A percentile compares a stretch with the other conserved stretches of the same genome.
phyloP scores from a whole-genome alignment of 2,888 invertebrate species.

The Sinopyrophorus schimmeli region DNA sequence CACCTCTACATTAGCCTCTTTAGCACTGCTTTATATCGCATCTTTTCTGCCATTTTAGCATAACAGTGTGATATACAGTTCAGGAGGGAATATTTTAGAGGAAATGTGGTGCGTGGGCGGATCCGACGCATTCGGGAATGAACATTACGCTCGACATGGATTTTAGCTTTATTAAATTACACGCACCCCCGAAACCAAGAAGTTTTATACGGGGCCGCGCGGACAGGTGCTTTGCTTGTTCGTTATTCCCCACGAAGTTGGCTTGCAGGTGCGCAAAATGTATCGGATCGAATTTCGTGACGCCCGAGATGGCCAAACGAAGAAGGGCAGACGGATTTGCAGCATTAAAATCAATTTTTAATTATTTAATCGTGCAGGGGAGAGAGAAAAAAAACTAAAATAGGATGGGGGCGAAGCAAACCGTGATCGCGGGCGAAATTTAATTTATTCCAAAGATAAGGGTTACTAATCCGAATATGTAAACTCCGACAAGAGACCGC shows the following conservation, averaged over 20 bases:
- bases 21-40: not conserved
- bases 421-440: too few relatives aligned
- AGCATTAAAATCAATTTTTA: too few relatives aligned
- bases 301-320: too few relatives aligned
- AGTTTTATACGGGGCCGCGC: conserved; percentile 12
- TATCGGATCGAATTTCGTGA: conserved; percentile 6
- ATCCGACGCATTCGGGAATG: conserved; percentile 12
- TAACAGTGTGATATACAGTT: conserved; percentile 16
- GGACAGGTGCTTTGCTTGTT: conserved; percentile 9
- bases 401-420: too few relatives aligned
- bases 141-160: conserved; percentile 26
- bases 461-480: too few relatives aligned
- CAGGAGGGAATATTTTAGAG: conserved; percentile 15
- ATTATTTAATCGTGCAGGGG: too few relatives aligned
- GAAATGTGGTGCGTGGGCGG: conserved; percentile 14
- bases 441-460: too few relatives aligned
- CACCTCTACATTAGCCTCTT: not conserved
- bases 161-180: conserved; percentile 28
- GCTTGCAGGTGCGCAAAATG: conserved; percentile 7
- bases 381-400: too few relatives aligned
- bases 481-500: too few relatives aligned
- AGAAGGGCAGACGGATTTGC: too few relatives aligned
- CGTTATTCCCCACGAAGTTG: conserved; percentile 7
- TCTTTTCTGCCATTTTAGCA: conserved; percentile 11
- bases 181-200: conserved; percentile 22